These are phyloP conservation scores for Propithecus coquereli DNA, from an alignment of 2,113 vertebrate species.

Conservation along the genomic window DNA sequence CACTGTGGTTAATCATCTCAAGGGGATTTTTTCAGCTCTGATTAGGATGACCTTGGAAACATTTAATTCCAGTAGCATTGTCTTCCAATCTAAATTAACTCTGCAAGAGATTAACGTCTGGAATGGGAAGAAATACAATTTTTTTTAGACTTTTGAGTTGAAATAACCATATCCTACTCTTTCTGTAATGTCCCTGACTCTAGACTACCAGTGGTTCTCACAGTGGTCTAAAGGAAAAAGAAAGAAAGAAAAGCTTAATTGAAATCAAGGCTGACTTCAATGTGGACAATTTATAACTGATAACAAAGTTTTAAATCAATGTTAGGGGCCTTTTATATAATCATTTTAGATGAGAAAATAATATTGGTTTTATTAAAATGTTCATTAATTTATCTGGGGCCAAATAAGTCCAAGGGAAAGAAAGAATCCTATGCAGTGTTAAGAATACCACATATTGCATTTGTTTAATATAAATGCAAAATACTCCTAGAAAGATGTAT, in stretches of 20 bases:
- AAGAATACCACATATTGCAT: neutral
- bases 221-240: neutral
- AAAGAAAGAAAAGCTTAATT: neutral
- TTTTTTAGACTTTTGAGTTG: neutral
- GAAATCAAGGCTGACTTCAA: constrained; percentile 20
- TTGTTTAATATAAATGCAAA: constrained; percentile 28
- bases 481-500: neutral
- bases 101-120: neutral
- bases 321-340: neutral
- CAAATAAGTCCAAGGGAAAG: neutral
- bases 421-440: neutral
- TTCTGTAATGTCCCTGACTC: neutral
- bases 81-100: neutral
- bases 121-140: neutral
- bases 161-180: neutral
- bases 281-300: neutral
- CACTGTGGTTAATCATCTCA: neutral
- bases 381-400: neutral
- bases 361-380: neutral
- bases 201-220: neutral
- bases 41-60: neutral
- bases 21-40: neutral
- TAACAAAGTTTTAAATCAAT: constrained; percentile 1
- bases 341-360: constrained; percentile 4
- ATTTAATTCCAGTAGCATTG: neutral